phyloP scores from a whole-genome alignment of 2,888 invertebrate genomes.

The Hartigia nigra region DNA sequence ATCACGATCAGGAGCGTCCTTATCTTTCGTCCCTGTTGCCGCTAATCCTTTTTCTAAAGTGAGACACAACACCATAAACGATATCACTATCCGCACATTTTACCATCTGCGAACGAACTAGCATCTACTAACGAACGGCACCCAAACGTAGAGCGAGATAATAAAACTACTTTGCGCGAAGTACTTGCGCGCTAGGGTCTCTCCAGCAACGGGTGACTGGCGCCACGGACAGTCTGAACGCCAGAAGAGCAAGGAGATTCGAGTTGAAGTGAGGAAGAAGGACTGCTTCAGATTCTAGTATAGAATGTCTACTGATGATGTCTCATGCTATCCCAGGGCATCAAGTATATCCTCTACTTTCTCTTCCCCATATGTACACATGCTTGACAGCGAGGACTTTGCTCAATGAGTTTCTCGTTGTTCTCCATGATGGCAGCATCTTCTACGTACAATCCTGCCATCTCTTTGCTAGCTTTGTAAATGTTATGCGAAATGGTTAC shows the following conservation, averaged over 20 bases:
- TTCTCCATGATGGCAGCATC: background rate
- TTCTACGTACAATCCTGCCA: background rate
- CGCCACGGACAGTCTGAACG: background rate
- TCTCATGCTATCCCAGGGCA: background rate
- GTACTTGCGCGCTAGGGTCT: conserved; percentile 5
- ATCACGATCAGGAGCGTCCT: background rate
- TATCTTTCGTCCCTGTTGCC: background rate
- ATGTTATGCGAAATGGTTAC: background rate
- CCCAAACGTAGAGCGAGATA: conserved; percentile 1
- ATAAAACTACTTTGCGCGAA: conserved; percentile 10
- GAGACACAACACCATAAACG: background rate
- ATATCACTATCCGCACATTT: background rate
- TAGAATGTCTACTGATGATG: background rate
- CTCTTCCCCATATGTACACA: background rate
- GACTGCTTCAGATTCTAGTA: background rate
- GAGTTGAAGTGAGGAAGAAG: background rate
- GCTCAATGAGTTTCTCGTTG: background rate
- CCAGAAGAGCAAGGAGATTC: background rate
- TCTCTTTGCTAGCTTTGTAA: background rate
- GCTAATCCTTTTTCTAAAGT: background rate
- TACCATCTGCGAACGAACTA: background rate
- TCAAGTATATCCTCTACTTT: background rate
- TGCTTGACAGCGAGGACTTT: background rate
- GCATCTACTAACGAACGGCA: background rate
- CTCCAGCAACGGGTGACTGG: conserved; percentile 4